Conservation (phyloP, 1,140 invertebrate species). For the Phymorhynchus buccinoides region DNA sequence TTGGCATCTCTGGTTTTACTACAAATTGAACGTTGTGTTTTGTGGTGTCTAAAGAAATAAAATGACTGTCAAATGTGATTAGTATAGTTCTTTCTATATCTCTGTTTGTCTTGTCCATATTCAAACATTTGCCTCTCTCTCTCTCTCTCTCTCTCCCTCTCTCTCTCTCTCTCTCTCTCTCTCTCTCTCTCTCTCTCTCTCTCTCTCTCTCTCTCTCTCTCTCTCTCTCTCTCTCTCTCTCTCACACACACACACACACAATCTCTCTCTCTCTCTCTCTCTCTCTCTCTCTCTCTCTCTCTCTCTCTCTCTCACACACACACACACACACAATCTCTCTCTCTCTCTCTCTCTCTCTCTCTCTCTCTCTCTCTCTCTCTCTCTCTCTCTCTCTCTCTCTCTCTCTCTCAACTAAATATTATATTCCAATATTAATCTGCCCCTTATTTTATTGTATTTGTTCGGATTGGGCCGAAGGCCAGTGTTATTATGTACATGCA, state of each 20-base stretch:
- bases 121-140: too few relatives aligned
- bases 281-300: neutral
- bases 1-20: too few relatives aligned
- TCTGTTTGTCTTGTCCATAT: too few relatives aligned
- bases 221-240: constrained; percentile 7
- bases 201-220: too few relatives aligned
- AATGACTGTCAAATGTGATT: too few relatives aligned
- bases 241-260: neutral
- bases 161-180: neutral
- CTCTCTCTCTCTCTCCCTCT: neutral
- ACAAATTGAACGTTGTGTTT: too few relatives aligned
- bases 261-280: neutral
- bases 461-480: too few relatives aligned
- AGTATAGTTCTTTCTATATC: too few relatives aligned
- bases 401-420: neutral
- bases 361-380: neutral
- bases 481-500: too few relatives aligned
- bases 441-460: too few relatives aligned
- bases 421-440: too few relatives aligned
- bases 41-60: too few relatives aligned
- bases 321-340: neutral
- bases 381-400: neutral
- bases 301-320: constrained; percentile 3
- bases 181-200: neutral
- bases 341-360: neutral